Base-by-base conservation (phyloP, 2,113 vertebrate species). In the Phrynosoma platyrhinos region DNA sequence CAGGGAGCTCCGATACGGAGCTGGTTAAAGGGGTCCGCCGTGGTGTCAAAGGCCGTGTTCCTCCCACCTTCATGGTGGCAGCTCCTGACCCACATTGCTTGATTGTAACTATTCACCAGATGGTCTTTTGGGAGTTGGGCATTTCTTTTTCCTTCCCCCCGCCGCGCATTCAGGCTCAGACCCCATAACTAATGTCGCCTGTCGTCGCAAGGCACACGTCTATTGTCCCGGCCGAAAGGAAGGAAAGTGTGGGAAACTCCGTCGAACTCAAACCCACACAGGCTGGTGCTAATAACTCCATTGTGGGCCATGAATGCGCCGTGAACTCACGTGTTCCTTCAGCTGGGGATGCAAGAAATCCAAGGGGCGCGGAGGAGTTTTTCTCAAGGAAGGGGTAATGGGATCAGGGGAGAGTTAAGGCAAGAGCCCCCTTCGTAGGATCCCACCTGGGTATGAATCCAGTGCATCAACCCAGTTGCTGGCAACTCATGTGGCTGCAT, bases 81-180 rank as follows among this genome's bases (percentile, higher is more conserved):
- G 93, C 90, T 87, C 75, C 92, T 93, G 96, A 94, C 95, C 94
- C 95, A 96, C 95, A 94, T 94, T 93, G 79, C 95, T 93, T 95
- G 92, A 91, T 96, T 95, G 96, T 93, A 92, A 92, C 93, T 87
- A 92, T 82, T 94, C 93, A 96, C 97, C 97, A 97, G 97, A 97
- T 97, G 97, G 97, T 95, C 96, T 97, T 96, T 97, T 96, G 96
- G 97, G 97, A 96, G 95, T 93, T 92, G 93, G 90, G 90, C 95
- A 93, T 95, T 95, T 94, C 94, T 94, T 82, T 84, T 90, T 83
- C 75, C 32, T 23, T 16, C 16, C 8, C 0, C 55, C 53, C 12
- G 1, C n/a, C n/a, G 90, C 94, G 93, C 95, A 96, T 96, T 96
- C 94, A 95, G 93, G 94, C 90, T 95, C 96, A 96, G 94, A 92